Evolutionary conservation across 2,797 vertebrate species (phyloP), one percentile per base, ranked within the genome.

Genomic region (Novumbra hubbsi): DNA sequence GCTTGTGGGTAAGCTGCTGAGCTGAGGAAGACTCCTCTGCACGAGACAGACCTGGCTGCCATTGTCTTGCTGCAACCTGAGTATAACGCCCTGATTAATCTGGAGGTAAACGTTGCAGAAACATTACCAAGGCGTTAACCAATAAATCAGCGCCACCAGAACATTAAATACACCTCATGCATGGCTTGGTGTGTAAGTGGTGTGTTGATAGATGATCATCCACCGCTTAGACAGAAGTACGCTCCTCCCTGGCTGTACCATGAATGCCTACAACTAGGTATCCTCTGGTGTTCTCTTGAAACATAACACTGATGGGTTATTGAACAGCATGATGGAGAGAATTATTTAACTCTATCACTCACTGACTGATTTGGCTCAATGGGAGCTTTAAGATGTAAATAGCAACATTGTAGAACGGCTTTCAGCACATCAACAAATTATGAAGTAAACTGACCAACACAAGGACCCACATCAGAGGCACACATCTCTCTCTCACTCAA

Each of bases 1-100:
- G 90, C 87, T 91, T 50, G 48, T 82, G 86, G 86, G 88, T 80
- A 90, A 85, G 80, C 87, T 67, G 83, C 30, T 14, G n/a, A 24
- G 55, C 55, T 11, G 24, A 60, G 55, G 83, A 87, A 80, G 86
- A 81, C 83, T 84, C 82, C 68, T 75, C 79, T 78, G 80, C 80
- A 78, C 34, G 19, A 88, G 86, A 73, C 86, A 84, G 87, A 85
- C 87, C 86, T 73, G 84, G 75, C 86, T 73, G 84, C 76, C 71
- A 41, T 81, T 67, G 86, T 73, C 77, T 77, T 81, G 77, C 81
- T 70, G 80, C 83, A 88, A 86, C 83, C 85, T 84, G 85, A 85
- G 82, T 76, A 84, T 74, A 76, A 86, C 78, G 55, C 79, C 79
- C 81, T 73, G 73, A 81, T 88, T 86, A 82, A 90, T 87, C 87